Base-by-base conservation (phyloP, 2,888 invertebrate genomes). In the Cheilosia pagana region DNA sequence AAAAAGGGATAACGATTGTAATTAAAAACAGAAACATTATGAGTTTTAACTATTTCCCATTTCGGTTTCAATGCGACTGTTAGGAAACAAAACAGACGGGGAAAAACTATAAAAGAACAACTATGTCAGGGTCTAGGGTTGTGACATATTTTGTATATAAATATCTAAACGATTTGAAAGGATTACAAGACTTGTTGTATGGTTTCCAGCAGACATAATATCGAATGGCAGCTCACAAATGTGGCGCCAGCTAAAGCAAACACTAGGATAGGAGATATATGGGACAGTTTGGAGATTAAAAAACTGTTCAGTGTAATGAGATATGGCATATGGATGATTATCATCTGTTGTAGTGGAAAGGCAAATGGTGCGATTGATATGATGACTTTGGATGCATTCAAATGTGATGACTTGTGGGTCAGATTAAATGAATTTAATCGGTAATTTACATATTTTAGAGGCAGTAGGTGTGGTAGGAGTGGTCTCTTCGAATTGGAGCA, bases 191-290 rank as follows among this genome's bases (percentile, higher is more conserved):
- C n/a, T n/a, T 43, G 60, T 50, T 12, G 25, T 28, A 43, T 14
- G 39, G 21, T 16, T 50, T 67, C 12, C 6, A 7, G 10, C 19
- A 28, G 25, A 25, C 50, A 45, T 21, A 65, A 45, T 21, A 65
- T 52, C 65, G 53, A 6, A 25, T 45, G 21, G 14, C 55, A 68
- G 62, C 52, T 45, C 53, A 19, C 52, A 23, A 35, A 16, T 53
- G 3, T 65, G 81, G 81, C 81, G 81, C 81, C 81, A 76, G 59
- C 10, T 23, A 65, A 81, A 70, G 63, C 70, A 75, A 75, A 75
- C 62, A 71, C 57, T 21, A 50, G 4, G 43, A n/a, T 35, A 16
- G 35, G 57, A 23, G 57, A 23, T 21, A 39, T 35, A 53, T 48
- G 57, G 57, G 48, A 70, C 45, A 59, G 21, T 57, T 68, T n/a